Evolutionary conservation across 2,797 vertebrate genomes (phyloP), one percentile per base, ranked within the genome.

Genomic region (Halcyon chelicuti): DNA sequence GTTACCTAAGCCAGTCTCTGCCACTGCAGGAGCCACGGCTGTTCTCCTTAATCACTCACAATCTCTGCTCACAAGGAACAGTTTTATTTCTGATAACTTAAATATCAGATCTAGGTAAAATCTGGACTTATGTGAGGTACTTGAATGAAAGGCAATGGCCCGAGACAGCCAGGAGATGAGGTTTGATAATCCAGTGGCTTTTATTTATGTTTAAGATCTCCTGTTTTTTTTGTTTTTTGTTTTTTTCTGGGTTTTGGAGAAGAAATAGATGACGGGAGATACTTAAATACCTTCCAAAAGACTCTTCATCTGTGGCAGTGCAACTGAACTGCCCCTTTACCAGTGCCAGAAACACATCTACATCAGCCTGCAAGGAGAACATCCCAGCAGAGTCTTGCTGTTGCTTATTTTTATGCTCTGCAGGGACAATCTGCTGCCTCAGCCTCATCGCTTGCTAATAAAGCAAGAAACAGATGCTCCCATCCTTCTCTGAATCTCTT

Each of bases 391-490:
- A 92, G 71, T 85, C 91, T 96, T 94, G 79, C 90, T 93, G 91
- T 92, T 95, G 95, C 90, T 96, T 96, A 94, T 96, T 95, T 96
- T 97, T 93, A 90, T 96, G 79, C 96, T 96, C 90, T 0, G 0
- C 96, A 94, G 96, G 94, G 94, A 95, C 52, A 91, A 80, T 66
- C 88, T 96, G 96, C 83, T 94, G 87, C 87, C 83, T 96, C 90
- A 96, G 91, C 87, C 93, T 96, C 94, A 95, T 96, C 90, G 73
- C 90, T 96, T 96, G 94, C 90, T 96, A 96, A 96, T 95, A 79
- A 86, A 96, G 93, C 76, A 95, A 92, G 86, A 93, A 96, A 94
- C 93, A 97, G 96, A 97, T 95, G 95, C 86, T 97, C 76, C 63
- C 67, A 73, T 88, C 88, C 73, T 94, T 51, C 73, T 92, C 79